phyloP scores from a whole-genome alignment of 2,113 vertebrate genomes.

The Tamias sibiricus region DNA sequence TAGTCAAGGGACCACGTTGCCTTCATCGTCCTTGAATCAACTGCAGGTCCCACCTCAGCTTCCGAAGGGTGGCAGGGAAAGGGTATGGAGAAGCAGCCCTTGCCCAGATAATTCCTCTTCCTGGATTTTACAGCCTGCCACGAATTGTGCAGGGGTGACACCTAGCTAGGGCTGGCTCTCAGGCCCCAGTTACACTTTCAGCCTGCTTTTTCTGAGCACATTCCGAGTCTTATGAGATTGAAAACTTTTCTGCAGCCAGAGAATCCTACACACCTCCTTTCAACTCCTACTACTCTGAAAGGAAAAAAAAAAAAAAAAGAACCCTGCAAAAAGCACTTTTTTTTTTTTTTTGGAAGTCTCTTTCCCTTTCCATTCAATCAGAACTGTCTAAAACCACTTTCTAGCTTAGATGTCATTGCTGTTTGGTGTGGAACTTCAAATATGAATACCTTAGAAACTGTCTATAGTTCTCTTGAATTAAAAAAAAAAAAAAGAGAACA shows the following conservation, averaged over 20 bases:
- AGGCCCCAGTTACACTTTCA: neutral
- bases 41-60: neutral
- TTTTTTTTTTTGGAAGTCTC: neutral
- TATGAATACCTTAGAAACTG: neutral
- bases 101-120: neutral
- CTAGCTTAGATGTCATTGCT: conserved; percentile 1
- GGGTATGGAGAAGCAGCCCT: neutral
- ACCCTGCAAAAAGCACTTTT: neutral
- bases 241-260: conserved; percentile 11
- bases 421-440: conserved; percentile 54
- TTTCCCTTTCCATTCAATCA: conserved; percentile 57
- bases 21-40: neutral
- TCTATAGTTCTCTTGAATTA: conserved; percentile 34
- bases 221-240: neutral
- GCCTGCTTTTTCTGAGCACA: neutral
- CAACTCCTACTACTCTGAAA: conserved; percentile 33
- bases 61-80: neutral
- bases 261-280: neutral
- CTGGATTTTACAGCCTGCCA: neutral
- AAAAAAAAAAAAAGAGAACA: neutral
- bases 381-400: conserved; percentile 46
- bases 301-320: neutral
- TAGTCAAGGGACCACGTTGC: neutral
- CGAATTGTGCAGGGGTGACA: neutral
- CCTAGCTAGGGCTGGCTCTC: neutral